These are phyloP conservation scores for Cyanoliseus patagonus DNA, from an alignment of 2,113 vertebrate genomes.

Conservation along the genomic window DNA sequence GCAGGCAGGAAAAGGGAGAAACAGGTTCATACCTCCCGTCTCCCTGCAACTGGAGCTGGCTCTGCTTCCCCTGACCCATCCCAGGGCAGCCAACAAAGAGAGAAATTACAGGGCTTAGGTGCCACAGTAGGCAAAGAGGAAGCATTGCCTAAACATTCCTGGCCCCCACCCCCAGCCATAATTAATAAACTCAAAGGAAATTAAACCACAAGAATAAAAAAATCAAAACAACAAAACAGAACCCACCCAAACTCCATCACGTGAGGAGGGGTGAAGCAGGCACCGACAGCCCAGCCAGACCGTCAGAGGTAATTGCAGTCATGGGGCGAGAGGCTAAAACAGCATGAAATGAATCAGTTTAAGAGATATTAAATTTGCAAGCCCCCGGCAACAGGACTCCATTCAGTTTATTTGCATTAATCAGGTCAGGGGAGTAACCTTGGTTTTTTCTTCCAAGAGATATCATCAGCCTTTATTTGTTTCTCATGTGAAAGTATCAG, in stretches of 20 bases:
- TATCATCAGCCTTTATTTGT: conserved; percentile 53
- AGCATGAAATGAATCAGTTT: conserved; percentile 62
- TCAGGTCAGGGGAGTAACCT: conserved; percentile 66
- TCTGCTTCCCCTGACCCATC: background rate
- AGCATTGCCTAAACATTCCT: background rate
- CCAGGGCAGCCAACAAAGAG: background rate
- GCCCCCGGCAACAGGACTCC: conserved; percentile 51
- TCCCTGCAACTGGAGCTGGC: background rate
- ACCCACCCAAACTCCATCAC: background rate
- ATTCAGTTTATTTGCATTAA: conserved; percentile 66
- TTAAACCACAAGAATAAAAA: conserved; percentile 47
- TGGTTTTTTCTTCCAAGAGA: conserved; percentile 35
- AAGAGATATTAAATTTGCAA: conserved; percentile 68
- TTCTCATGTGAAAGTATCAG: conserved; percentile 64
- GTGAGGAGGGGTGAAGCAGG: background rate
- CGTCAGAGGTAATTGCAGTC: conserved; percentile 55
- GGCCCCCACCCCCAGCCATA: background rate
- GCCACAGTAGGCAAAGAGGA: background rate
- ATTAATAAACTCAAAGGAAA: conserved; percentile 63
- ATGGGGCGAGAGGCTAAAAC: conserved; percentile 57
- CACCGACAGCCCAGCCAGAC: background rate
- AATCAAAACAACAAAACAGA: background rate
- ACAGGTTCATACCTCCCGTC: accelerated
- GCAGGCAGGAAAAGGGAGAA: background rate
- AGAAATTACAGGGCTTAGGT: background rate